A percentile compares a stretch with the other conserved stretches of the same genome.
Conservation (phyloP, 2,113 vertebrate genomes). For the Thunnus thynnus region DNA sequence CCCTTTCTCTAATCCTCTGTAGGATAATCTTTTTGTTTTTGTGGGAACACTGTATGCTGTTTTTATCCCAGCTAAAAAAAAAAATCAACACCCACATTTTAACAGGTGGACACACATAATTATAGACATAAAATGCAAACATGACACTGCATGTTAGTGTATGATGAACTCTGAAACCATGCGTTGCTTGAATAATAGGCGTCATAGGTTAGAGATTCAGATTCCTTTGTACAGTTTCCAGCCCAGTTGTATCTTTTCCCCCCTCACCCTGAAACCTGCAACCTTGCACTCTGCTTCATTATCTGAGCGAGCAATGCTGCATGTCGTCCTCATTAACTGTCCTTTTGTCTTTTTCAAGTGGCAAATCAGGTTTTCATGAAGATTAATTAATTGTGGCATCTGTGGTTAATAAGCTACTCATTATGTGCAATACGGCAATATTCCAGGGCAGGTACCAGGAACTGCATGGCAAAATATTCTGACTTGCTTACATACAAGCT, state of each 20-base stretch:
- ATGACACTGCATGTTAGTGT: background rate
- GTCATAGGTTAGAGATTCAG: background rate
- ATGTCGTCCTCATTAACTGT: constrained; percentile 41
- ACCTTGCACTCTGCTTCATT: constrained; percentile 16
- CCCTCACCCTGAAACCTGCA: constrained; percentile 16
- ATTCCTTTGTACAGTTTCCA: constrained; percentile 65
- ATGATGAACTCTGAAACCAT: background rate
- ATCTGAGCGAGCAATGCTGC: constrained; percentile 31
- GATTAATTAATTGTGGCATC: background rate
- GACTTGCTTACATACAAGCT: constrained; percentile 1
- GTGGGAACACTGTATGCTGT: constrained; percentile 60
- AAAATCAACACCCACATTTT: constrained; percentile 46
- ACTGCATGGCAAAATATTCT: constrained; percentile 20
- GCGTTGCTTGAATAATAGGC: background rate
- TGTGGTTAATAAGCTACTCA: background rate
- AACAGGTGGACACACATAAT: background rate
- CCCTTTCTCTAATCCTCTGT: constrained; percentile 77
- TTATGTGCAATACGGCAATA: background rate
- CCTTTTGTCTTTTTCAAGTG: constrained; percentile 16
- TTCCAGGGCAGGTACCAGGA: background rate
- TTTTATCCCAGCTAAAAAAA: constrained; percentile 40
- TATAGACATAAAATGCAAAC: background rate
- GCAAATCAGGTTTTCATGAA: constrained; percentile 7
- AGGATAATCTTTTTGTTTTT: constrained; percentile 83
- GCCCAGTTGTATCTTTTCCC: constrained; percentile 50